Evolutionary conservation across 1,140 invertebrate genomes (phyloP).

Genomic region (Lepidostoma basale): DNA sequence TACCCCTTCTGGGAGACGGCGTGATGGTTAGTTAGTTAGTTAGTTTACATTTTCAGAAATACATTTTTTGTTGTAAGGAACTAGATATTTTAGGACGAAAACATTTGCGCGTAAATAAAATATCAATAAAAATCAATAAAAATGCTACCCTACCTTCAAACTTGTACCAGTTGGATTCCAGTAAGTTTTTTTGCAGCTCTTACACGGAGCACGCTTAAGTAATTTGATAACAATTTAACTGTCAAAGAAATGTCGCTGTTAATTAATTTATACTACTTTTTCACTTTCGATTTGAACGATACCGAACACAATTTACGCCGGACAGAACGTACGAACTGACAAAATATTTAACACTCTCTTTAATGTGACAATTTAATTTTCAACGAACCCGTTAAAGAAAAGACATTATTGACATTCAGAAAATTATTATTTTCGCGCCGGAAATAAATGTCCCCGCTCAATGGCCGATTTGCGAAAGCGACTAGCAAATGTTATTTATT

Average conservation of each 20-base stretch:
- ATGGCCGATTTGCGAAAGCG: slow-evolving; percentile 9
- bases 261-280: neutral
- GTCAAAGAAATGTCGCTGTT: slow-evolving; percentile 1
- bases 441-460: neutral
- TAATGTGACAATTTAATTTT: neutral
- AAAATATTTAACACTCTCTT: neutral
- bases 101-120: no score
- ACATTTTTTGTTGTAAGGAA: no score
- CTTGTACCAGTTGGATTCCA: no score
- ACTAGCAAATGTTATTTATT: slow-evolving; percentile 11
- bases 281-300: slow-evolving; percentile 14
- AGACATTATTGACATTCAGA: slow-evolving; percentile 2
- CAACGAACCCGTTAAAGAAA: neutral
- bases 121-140: no score
- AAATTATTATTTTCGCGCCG: neutral
- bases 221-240: slow-evolving; percentile 1
- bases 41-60: no score
- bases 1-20: no score
- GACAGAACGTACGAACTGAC: neutral
- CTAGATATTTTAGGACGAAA: no score
- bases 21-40: no score
- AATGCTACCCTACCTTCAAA: no score
- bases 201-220: no score
- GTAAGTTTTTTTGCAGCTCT: no score
- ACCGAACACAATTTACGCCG: neutral